Conservation (phyloP, 2,888 invertebrate species). For the Sinelater perroti region DNA sequence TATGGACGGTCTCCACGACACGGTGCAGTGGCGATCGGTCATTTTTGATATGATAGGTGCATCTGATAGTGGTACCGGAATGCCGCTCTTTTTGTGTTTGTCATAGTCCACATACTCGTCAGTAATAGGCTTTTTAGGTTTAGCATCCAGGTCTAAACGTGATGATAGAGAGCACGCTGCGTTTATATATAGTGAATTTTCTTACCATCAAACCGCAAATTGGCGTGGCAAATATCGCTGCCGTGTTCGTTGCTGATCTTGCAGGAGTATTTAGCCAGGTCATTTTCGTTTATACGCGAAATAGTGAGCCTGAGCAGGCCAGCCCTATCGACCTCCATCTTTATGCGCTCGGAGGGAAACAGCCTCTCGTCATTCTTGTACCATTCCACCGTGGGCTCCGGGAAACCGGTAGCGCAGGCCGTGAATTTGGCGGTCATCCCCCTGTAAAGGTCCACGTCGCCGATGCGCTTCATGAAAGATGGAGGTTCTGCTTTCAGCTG, state of each 20-base stretch:
- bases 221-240: slow-evolving; percentile 81
- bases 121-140: slow-evolving; percentile 71
- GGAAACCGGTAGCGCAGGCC: slow-evolving; percentile 87
- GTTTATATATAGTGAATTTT: too few species aligned
- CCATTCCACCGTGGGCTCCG: slow-evolving; percentile 90
- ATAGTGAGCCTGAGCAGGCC: slow-evolving; percentile 85
- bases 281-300: slow-evolving; percentile 77
- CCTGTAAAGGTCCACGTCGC: slow-evolving; percentile 85
- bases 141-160: slow-evolving; percentile 73
- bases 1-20: slow-evolving; percentile 95
- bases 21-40: slow-evolving; percentile 86
- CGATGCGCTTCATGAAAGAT: slow-evolving; percentile 87
- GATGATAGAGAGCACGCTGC: slow-evolving; percentile 34
- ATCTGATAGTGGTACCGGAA: slow-evolving; percentile 88
- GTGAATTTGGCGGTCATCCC: slow-evolving; percentile 93
- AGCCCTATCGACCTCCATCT: slow-evolving; percentile 83
- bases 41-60: slow-evolving; percentile 92
- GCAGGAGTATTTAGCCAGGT: slow-evolving; percentile 86
- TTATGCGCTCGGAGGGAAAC: slow-evolving; percentile 83
- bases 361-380: slow-evolving; percentile 81
- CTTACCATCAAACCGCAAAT: slow-evolving; percentile 83
- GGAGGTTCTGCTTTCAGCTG: slow-evolving; percentile 83
- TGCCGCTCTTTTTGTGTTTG: slow-evolving; percentile 81
- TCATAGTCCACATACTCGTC: slow-evolving; percentile 88
- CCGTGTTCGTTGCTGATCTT: slow-evolving; percentile 87